A percentile compares a stretch with the other conserved stretches of the same genome.
Conservation (phyloP, 2,113 vertebrate species). For the Callionymus lyra region DNA sequence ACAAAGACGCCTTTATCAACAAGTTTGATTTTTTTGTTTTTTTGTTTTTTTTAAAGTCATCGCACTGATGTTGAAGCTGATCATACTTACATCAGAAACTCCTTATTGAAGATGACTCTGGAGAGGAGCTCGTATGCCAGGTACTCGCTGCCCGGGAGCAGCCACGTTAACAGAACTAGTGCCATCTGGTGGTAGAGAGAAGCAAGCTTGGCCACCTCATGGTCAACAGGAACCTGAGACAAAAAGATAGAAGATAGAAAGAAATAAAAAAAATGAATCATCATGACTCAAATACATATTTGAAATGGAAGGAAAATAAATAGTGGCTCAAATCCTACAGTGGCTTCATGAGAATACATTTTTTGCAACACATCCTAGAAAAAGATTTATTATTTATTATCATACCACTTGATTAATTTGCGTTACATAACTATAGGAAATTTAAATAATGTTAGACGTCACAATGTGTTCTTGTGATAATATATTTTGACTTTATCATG, state of each 20-base stretch:
- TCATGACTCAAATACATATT: no score
- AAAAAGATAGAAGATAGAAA: neutral
- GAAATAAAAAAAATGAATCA: no score
- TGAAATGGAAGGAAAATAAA: no score
- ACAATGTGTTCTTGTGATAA: no score
- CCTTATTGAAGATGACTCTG: constrained; percentile 76
- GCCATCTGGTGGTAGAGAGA: constrained; percentile 77
- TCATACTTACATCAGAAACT: constrained; percentile 82
- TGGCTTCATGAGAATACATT: no score
- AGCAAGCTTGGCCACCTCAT: constrained; percentile 58
- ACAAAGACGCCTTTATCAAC: neutral
- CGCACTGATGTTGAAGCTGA: neutral
- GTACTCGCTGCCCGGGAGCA: constrained; percentile 87
- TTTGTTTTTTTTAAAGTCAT: neutral
- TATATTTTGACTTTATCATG: no score
- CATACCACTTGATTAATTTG: no score
- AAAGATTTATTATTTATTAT: no score
- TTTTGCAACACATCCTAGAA: no score
- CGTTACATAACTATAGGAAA: no score
- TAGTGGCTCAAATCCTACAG: no score
- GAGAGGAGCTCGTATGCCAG: constrained; percentile 77
- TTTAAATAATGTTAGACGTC: no score
- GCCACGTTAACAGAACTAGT: constrained; percentile 74
- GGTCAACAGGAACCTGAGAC: constrained; percentile 65
- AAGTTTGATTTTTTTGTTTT: neutral